Evolutionary conservation across 2,113 vertebrate species (phyloP).

Genomic region (Otocyon megalotis): DNA sequence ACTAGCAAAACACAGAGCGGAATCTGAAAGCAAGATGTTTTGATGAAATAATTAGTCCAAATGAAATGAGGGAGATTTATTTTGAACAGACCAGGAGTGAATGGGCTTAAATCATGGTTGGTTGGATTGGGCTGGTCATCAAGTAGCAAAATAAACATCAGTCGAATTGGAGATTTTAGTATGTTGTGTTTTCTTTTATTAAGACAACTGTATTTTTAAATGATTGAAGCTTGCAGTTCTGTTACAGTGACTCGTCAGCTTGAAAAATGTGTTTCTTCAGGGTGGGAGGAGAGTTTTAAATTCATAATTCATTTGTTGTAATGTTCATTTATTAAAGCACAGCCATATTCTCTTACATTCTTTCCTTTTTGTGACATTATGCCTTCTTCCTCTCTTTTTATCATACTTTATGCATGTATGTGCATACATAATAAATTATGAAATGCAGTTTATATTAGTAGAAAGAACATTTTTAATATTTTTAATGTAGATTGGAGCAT

Average conservation of each 20-base stretch:
- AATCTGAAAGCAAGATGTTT: background rate
- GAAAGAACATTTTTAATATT: conserved; percentile 59
- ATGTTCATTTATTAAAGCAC: conserved; percentile 72
- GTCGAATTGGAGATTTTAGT: conserved; percentile 50
- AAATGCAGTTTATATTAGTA: conserved; percentile 34
- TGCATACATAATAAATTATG: conserved; percentile 55
- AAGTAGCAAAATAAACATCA: conserved; percentile 57
- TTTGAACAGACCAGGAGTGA: conserved; percentile 48
- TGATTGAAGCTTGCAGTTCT: conserved; percentile 63
- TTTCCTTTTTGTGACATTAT: background rate
- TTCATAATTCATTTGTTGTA: conserved; percentile 72
- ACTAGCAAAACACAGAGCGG: background rate
- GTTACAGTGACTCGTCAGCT: conserved; percentile 68
- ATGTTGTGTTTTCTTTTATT: conserved; percentile 61
- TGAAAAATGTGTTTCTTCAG: conserved; percentile 79
- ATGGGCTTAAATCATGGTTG: conserved; percentile 38
- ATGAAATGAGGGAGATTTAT: conserved; percentile 51
- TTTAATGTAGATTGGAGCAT: background rate
- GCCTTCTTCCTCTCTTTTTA: background rate
- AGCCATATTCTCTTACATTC: background rate
- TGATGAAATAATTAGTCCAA: conserved; percentile 23
- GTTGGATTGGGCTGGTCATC: conserved; percentile 46
- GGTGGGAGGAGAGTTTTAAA: conserved; percentile 71
- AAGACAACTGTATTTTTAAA: conserved; percentile 70
- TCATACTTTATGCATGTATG: conserved; percentile 16